Conservation (phyloP, 2,888 invertebrate genomes). For the Carpatolechia fugitivella region DNA sequence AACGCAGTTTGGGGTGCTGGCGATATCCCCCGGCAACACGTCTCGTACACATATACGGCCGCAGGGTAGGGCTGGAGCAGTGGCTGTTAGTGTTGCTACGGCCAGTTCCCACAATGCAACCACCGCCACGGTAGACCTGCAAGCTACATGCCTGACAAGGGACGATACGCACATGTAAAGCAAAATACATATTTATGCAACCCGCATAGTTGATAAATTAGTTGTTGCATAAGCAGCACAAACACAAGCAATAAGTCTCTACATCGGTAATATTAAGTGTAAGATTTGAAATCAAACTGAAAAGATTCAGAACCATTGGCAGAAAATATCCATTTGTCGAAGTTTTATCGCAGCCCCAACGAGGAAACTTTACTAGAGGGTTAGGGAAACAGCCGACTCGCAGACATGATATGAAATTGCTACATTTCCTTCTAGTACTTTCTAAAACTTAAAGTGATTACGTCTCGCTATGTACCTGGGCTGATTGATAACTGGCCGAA, state of each 20-base stretch:
- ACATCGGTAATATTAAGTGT: no score
- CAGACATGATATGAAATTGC: slow-evolving; percentile 2
- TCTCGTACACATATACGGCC: neutral
- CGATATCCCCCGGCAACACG: slow-evolving; percentile 53
- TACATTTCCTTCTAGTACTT: neutral
- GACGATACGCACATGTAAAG: no score
- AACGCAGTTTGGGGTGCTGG: slow-evolving; percentile 43
- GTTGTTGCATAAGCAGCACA: no score
- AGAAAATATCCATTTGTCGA: slow-evolving; percentile 18
- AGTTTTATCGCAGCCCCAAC: slow-evolving; percentile 25
- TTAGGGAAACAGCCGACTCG: neutral
- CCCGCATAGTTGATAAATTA: no score
- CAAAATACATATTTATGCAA: no score
- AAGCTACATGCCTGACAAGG: no score
- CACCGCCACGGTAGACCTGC: no score
- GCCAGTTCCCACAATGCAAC: no score
- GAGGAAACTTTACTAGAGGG: slow-evolving; percentile 14
- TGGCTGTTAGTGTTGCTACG: no score
- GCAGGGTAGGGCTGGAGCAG: neutral
- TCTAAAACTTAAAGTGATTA: neutral
- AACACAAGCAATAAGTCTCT: no score
- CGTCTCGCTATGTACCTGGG: neutral
- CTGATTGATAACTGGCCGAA: no score
- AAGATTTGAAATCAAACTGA: neutral
- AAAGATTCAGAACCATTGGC: neutral